These are phyloP conservation scores for Drosophila quadrilineata DNA, from an alignment of 1,140 invertebrate genomes.

Conservation along the genomic window DNA sequence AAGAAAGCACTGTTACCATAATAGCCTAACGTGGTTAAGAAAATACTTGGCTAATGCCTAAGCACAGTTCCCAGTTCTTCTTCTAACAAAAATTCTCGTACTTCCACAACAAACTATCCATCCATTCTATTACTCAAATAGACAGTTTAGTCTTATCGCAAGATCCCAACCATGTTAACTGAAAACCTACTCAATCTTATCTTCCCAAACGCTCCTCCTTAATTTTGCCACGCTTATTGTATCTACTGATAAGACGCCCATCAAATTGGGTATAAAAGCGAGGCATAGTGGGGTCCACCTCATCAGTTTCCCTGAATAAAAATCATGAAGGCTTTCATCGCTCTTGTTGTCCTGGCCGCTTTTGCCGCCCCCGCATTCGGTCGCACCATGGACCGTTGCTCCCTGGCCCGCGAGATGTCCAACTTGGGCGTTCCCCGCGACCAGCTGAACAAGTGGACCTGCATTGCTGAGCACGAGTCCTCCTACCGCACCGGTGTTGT, in stretches of 20 bases:
- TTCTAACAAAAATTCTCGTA: not conserved
- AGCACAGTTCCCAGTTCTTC: conserved; percentile 5
- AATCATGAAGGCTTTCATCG: conserved; percentile 40
- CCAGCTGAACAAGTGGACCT: conserved; percentile 33
- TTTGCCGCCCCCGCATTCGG: conserved; percentile 22
- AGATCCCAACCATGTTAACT: not conserved
- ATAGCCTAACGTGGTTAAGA: conserved; percentile 13
- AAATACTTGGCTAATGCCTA: not conserved
- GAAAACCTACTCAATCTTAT: conserved; percentile 10
- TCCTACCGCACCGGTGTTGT: conserved; percentile 37
- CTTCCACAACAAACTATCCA: not conserved
- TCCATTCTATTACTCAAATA: not conserved
- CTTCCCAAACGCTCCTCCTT: not conserved
- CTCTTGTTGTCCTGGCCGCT: conserved; percentile 33
- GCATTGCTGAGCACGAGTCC: conserved; percentile 51
- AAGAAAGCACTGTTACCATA: conserved; percentile 33
- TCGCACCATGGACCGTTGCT: conserved; percentile 56
- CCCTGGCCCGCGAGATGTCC: conserved; percentile 57
- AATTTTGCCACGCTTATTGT: not conserved
- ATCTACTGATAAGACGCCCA: not conserved
- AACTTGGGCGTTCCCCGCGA: conserved; percentile 34
- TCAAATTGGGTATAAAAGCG: not conserved
- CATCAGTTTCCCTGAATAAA: conserved; percentile 9
- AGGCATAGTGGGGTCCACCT: not conserved
- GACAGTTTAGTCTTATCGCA: not conserved